Conservation (phyloP, 64 coral and sea anemone species). For the Orbicella faveolata region DNA sequence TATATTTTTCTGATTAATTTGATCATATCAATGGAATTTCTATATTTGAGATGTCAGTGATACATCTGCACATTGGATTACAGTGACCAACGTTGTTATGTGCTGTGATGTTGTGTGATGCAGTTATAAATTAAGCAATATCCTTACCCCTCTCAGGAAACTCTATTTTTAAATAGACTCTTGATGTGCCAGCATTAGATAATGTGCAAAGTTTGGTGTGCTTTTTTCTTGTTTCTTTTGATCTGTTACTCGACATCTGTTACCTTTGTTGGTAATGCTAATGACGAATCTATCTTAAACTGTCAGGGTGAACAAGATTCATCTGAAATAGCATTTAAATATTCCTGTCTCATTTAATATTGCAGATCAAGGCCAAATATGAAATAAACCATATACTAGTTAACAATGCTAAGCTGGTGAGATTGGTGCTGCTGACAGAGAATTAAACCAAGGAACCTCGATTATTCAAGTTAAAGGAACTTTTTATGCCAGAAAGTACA, state of each 20-base stretch:
- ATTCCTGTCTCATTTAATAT: not conserved
- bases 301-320: not conserved
- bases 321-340: not conserved
- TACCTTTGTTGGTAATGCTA: not conserved
- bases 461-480: not conserved
- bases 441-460: constrained; percentile 1
- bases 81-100: not conserved
- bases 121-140: not conserved
- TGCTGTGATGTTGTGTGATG: not conserved
- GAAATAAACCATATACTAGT: not conserved
- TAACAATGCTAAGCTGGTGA: not conserved
- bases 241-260: too few relatives aligned
- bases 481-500: not conserved
- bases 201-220: not conserved
- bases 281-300: not conserved
- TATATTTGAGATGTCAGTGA: too few relatives aligned
- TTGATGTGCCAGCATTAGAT: not conserved
- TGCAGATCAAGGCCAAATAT: not conserved
- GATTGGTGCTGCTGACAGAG: not conserved
- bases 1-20: not conserved
- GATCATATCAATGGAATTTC: too few relatives aligned
- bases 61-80: too few relatives aligned
- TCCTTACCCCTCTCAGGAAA: not conserved
- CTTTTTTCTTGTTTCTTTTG: too few relatives aligned
- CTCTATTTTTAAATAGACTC: not conserved